These are phyloP conservation scores for Fregata magnificens DNA, from an alignment of 2,113 vertebrate species.

Conservation along the genomic window DNA sequence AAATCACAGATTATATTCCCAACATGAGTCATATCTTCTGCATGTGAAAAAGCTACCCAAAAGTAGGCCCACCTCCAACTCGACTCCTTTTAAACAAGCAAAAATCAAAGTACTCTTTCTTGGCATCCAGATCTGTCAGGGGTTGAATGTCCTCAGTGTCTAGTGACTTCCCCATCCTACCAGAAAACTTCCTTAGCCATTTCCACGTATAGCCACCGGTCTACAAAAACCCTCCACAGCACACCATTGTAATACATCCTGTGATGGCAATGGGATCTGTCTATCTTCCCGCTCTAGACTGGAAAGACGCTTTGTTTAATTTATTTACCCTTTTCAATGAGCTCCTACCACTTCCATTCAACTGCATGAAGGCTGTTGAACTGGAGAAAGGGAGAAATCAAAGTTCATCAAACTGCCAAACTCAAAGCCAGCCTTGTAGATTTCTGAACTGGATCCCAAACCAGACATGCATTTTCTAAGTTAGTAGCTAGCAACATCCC, in stretches of 20 bases:
- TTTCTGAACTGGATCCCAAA: background rate
- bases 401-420: background rate
- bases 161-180: background rate
- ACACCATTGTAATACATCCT: background rate
- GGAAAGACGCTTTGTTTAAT: background rate
- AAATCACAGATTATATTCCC: background rate
- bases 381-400: background rate
- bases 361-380: background rate
- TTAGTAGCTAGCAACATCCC: background rate
- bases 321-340: background rate
- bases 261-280: background rate
- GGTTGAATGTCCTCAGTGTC: background rate
- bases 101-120: background rate
- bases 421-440: background rate
- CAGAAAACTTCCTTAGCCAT: background rate
- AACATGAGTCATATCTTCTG: background rate
- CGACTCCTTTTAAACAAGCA: background rate
- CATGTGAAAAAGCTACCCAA: background rate
- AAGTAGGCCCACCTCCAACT: background rate
- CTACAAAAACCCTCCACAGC: background rate
- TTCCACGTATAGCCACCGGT: fast-evolving
- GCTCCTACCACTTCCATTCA: background rate
- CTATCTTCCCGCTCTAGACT: background rate
- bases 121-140: background rate
- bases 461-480: background rate